Evolutionary conservation across 1,140 invertebrate genomes (phyloP).

Genomic region (Pomacea maculata): DNA sequence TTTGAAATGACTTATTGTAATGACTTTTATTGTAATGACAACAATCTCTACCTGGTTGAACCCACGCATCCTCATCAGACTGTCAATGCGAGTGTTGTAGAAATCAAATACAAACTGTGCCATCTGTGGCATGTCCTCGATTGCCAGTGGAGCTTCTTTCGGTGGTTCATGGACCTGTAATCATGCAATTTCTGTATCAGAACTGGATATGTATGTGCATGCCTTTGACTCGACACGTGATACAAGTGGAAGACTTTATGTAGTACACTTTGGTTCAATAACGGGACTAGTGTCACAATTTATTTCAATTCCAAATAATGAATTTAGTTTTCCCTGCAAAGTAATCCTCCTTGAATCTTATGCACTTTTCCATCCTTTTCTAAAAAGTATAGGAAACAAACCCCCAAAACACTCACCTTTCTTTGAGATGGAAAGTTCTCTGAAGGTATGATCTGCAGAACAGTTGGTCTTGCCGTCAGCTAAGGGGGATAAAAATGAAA

Average conservation of each 20-base stretch:
- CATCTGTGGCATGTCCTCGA: slow-evolving; percentile 92
- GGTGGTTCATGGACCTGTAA: slow-evolving; percentile 45
- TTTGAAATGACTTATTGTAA: too few relatives aligned
- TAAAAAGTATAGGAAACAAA: too few relatives aligned
- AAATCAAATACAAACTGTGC: slow-evolving; percentile 91
- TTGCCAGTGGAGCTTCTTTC: slow-evolving; percentile 64
- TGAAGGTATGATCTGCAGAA: slow-evolving; percentile 79
- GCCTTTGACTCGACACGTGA: too few relatives aligned
- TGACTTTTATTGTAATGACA: too few relatives aligned
- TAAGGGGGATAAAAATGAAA: slow-evolving; percentile 47
- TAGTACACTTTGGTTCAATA: too few relatives aligned
- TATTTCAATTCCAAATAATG: too few relatives aligned
- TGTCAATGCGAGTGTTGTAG: slow-evolving; percentile 81
- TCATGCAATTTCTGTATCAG: background rate
- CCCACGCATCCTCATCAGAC: slow-evolving; percentile 49
- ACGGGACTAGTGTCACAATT: too few relatives aligned
- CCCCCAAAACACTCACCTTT: slow-evolving; percentile 43
- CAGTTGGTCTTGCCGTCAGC: slow-evolving; percentile 75
- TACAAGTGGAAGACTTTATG: too few relatives aligned
- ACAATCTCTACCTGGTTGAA: slow-evolving; percentile 36
- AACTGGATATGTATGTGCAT: background rate
- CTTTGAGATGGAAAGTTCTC: slow-evolving; percentile 82
- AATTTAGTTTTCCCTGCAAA: too few relatives aligned
- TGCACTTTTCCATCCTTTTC: too few relatives aligned
- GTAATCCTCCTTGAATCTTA: too few relatives aligned